phyloP scores from a whole-genome alignment of 2,113 vertebrate genomes.

The Porphyrio hochstetteri region DNA sequence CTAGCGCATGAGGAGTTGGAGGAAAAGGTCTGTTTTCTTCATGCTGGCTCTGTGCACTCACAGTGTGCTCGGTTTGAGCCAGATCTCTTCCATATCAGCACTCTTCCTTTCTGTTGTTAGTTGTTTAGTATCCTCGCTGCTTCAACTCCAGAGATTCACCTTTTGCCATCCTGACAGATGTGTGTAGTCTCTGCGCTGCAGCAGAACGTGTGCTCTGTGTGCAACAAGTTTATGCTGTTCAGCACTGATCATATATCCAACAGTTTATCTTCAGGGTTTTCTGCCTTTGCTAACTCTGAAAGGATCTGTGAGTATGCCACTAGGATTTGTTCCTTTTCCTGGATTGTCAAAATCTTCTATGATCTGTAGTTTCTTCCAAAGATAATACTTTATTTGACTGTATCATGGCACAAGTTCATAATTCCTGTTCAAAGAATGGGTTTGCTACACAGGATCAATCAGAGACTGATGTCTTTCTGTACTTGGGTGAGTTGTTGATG shows the following conservation, averaged over 20 bases:
- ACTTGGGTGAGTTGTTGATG: neutral
- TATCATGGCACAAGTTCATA: neutral
- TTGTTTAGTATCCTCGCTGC: neutral
- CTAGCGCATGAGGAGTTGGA: neutral
- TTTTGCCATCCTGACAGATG: neutral
- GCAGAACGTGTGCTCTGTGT: neutral
- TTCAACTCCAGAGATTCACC: neutral
- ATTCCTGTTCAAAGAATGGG: neutral
- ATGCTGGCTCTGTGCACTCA: neutral
- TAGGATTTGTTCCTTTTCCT: neutral
- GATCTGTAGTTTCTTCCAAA: neutral
- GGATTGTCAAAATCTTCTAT: neutral
- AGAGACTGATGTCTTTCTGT: neutral
- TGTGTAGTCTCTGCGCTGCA: neutral
- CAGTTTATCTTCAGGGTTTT: neutral
- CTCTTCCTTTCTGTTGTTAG: neutral
- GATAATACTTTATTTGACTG: neutral
- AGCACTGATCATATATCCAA: neutral
- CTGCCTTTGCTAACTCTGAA: neutral
- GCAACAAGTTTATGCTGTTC: neutral
- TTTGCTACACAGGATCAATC: neutral
- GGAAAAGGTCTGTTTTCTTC: neutral
- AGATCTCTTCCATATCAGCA: neutral
- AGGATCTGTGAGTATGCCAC: neutral
- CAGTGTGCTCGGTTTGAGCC: neutral